Evolutionary conservation across 2,113 vertebrate genomes (phyloP).

Genomic region (Tragelaphus strepsiceros): DNA sequence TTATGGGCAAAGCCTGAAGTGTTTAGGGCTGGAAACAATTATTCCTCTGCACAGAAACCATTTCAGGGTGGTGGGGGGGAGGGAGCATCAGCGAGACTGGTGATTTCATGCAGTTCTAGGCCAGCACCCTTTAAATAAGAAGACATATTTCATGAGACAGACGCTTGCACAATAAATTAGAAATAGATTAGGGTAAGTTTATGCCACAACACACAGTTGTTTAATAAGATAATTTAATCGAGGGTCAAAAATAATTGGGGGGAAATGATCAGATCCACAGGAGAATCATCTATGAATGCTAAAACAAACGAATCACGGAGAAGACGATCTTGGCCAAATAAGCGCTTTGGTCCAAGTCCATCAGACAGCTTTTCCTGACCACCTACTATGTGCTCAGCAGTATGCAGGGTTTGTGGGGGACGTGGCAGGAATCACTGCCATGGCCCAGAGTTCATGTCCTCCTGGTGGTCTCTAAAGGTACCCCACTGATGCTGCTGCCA

Average conservation of each 20-base stretch:
- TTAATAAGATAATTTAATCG: background rate
- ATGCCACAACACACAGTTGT: background rate
- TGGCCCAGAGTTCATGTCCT: background rate
- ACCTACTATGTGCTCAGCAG: background rate
- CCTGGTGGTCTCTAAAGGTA: background rate
- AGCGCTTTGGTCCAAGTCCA: background rate
- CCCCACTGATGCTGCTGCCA: accelerated
- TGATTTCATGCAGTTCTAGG: background rate
- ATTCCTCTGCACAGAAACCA: background rate
- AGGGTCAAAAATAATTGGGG: conserved; percentile 5
- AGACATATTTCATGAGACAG: background rate
- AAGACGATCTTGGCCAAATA: background rate
- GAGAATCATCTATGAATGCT: background rate
- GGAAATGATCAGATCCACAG: background rate
- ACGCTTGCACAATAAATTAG: background rate
- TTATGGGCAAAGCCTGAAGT: background rate
- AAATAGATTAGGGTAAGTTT: background rate
- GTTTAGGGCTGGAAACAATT: background rate
- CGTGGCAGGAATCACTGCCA: background rate
- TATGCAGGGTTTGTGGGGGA: background rate
- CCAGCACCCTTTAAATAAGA: background rate
- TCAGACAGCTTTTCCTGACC: background rate
- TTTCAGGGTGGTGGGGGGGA: background rate
- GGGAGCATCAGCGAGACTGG: background rate
- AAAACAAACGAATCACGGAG: background rate